Percentiles rank a stretch among this genome's conserved stretches.
Conservation (phyloP, 2,888 invertebrate genomes). For the Synanthedon tipuliformis region DNA sequence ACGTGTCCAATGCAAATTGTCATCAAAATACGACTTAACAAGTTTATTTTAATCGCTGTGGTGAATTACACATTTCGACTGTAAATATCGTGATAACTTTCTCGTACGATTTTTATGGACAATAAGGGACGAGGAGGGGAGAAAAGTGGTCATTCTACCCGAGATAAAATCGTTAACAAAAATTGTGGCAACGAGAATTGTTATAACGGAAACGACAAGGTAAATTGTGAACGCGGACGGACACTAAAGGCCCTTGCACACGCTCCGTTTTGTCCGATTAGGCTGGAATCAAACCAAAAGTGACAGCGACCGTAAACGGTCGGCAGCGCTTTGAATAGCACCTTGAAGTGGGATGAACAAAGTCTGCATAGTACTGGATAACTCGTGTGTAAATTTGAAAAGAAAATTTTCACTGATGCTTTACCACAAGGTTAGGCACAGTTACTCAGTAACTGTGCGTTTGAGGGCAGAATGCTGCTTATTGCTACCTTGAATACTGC, state of each 20-base stretch:
- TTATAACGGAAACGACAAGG: slow-evolving; percentile 22
- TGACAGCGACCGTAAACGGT: too few relatives aligned
- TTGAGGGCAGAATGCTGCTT: too few relatives aligned
- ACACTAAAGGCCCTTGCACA: slow-evolving; percentile 6
- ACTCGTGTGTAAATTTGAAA: too few relatives aligned
- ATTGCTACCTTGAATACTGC: too few relatives aligned
- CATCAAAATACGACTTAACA: slow-evolving; percentile 20
- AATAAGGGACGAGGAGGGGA: slow-evolving; percentile 17
- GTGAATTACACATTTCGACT: slow-evolving; percentile 15
- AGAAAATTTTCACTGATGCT: too few relatives aligned
- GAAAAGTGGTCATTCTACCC: slow-evolving; percentile 23
- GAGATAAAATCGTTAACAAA: slow-evolving; percentile 21
- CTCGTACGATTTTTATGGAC: slow-evolving; percentile 31
- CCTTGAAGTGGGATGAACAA: too few relatives aligned
- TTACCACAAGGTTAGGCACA: too few relatives aligned
- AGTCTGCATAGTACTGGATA: too few relatives aligned
- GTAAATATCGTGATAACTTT: slow-evolving; percentile 26
- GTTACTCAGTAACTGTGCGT: too few relatives aligned
- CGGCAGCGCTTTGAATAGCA: too few relatives aligned
- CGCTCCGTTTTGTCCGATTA: too few relatives aligned
- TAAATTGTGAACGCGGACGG: slow-evolving; percentile 12
- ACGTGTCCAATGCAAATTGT: slow-evolving; percentile 43
- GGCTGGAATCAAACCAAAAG: too few relatives aligned
- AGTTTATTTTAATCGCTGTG: slow-evolving; percentile 24
- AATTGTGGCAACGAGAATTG: slow-evolving; percentile 8